Base-by-base conservation (phyloP, 1,140 invertebrate genomes). In the Drosophila pruinosa region DNA sequence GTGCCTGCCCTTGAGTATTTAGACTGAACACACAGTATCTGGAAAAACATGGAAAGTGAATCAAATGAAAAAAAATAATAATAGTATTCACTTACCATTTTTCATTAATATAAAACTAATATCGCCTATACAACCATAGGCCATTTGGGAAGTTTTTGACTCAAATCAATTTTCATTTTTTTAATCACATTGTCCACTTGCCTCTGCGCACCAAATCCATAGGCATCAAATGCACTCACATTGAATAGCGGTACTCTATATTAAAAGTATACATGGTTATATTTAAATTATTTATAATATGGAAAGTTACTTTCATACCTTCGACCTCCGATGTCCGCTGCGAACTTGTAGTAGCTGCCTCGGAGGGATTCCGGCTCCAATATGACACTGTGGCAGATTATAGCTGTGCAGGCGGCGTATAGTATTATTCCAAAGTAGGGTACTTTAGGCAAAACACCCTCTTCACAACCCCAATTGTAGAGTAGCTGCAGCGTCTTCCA, bases 301-400 rank as follows among this genome's bases (percentile, higher is more conserved):
- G n/a, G n/a, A n/a, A n/a, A n/a, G n/a, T n/a, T n/a, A n/a, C n/a
- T 34, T 34, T 3, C n/a, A 34, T 34, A 34, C 31, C 31, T 34
- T 34, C 12, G 10, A 12, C 31, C 31, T 12, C 2, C 3, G 3
- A 34, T 34, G 12, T 34, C 31, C n/a, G n/a, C 2, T 0, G 3
- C 10, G 12, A 34, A 34, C n/a, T 34, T 34, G n/a, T 34, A 34
- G 12, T 34, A 34, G n/a, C 10, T 34, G 31, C 31, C 12, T 12
- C n/a, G 31, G 0, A 34, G 31, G 8, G 8, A 31, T 31, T 95
- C 94, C 4, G 96, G 96, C 90, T 97, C 96, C 48, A 97, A 72
- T 12, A 97, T 93, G 56, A 95, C 95, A 50, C 93, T 94, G 92
- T 97, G 96, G 79, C 97, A 97, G 4, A 97, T 92, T 69, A 96